Evolutionary conservation across 2,113 vertebrate species (phyloP), one percentile per base, ranked within the genome.

Genomic region (Phalacrocorax carbo): DNA sequence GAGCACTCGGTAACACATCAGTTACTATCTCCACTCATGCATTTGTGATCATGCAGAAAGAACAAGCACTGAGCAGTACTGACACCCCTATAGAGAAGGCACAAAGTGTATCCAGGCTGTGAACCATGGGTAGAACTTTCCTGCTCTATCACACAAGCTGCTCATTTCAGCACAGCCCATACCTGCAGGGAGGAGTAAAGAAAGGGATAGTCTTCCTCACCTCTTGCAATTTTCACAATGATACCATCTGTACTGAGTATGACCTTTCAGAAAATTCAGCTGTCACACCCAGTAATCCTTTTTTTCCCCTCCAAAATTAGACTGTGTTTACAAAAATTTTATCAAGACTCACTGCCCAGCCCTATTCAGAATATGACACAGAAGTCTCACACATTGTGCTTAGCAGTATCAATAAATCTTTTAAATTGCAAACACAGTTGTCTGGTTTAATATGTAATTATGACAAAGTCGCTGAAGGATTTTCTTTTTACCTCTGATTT

Each of bases 401-500:
- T n/a, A n/a, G n/a, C n/a, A n/a, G n/a, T 69, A 69, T 27, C 27
- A 42, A 22, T 7, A 36, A 44, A 9, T 20, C 22, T 72, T 72
- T 38, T 9, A 36, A 65, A 54, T 0, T 58, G 13, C 34, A 69
- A 4, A 62, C 44, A 25, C 22, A 40, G 10, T 21, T 82, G 36
- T 44, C 44, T 55, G 11, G 4, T 78, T 72, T 57, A 27, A 90
- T 51, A 73, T 2, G 9, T 29, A 68, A 62, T 26, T 82, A 38
- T 77, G 38, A 76, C 25, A 11, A 80, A 65, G 52, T 82, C n/a
- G 66, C 46, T 54, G 10, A 32, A 36, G 20, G 7, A n/a, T 38
- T 19, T 34, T 36, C 72, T 52, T 65, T 94, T 98, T 98, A 98
- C 98, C 97, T 96, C 97, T 82, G 98, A 96, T 97, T 97, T 98